Percentiles rank a stretch among this genome's conserved stretches.
phyloP scores from a whole-genome alignment of 1,140 invertebrate genomes.

The Orchestia grillus region DNA sequence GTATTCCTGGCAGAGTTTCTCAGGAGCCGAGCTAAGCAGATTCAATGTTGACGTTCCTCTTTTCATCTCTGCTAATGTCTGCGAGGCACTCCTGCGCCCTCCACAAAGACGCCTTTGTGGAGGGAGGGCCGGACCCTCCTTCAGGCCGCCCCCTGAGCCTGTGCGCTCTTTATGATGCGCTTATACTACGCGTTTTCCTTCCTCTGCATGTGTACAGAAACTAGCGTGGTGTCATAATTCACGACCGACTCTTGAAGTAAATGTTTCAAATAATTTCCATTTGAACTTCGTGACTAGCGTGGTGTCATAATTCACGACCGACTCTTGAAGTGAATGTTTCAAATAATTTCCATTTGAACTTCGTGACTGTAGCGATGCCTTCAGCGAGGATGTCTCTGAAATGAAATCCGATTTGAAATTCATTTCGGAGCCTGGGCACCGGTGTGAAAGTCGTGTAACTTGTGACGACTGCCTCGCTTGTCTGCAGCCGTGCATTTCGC shows the following conservation, averaged over 20 bases:
- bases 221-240: background rate
- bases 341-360: background rate
- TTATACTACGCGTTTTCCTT: background rate
- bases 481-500: too few species aligned
- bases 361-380: background rate
- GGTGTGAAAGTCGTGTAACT: background rate
- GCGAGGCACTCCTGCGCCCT: background rate
- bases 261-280: background rate
- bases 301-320: background rate
- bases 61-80: background rate
- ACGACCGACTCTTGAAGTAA: background rate
- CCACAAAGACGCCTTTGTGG: background rate
- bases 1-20: background rate
- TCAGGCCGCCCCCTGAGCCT: too few species aligned
- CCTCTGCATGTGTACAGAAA: background rate
- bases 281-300: background rate
- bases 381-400: background rate
- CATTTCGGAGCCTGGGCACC: background rate
- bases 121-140: too few species aligned
- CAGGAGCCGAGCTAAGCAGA: background rate
- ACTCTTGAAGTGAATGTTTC: background rate
- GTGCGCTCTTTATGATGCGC: too few species aligned
- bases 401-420: background rate
- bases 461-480: background rate
- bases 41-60: background rate